Conservation (phyloP, 2,888 invertebrate species). For the Morpho helenor region DNA sequence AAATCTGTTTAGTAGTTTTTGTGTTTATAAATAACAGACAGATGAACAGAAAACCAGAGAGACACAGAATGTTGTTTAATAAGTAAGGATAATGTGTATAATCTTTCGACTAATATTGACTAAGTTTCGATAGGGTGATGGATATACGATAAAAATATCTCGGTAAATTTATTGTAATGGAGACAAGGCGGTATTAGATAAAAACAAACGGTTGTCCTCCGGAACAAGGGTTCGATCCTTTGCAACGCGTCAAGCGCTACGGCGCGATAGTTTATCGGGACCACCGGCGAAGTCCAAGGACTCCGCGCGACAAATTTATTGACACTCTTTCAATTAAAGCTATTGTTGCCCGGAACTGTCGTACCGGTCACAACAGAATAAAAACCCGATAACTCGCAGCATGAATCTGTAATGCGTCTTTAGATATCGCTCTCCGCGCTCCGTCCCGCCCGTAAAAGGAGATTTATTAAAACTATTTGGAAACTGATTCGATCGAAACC, state of each 20-base stretch:
- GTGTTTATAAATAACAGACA: too few relatives aligned
- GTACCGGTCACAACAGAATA: constrained; percentile 69
- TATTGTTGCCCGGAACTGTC: constrained; percentile 67
- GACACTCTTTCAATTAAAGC: constrained; percentile 79
- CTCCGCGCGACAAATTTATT: constrained; percentile 72
- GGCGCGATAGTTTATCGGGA: constrained; percentile 60
- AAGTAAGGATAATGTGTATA: constrained; percentile 1
- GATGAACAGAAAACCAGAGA: too few relatives aligned
- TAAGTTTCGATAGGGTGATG: constrained; percentile 43
- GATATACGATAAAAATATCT: constrained; percentile 56
- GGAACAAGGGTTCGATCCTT: constrained; percentile 60
- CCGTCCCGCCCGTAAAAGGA: constrained; percentile 69
- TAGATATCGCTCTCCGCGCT: constrained; percentile 62
- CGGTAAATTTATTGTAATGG: constrained; percentile 65
- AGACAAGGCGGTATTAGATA: constrained; percentile 66
- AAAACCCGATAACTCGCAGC: constrained; percentile 74
- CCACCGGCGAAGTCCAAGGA: constrained; percentile 65
- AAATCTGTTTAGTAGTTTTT: too few relatives aligned
- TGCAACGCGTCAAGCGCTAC: constrained; percentile 51
- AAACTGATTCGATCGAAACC: constrained; percentile 78
- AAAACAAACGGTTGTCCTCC: constrained; percentile 59
- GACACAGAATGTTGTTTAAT: too few relatives aligned
- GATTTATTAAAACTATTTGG: constrained; percentile 80
- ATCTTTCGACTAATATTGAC: constrained; percentile 25
- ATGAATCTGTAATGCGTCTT: constrained; percentile 63